Percentiles rank a stretch among this genome's conserved stretches.
Evolutionary conservation across 2,888 invertebrate species (phyloP).

Genomic region (Pristionchus mayeri): DNA sequence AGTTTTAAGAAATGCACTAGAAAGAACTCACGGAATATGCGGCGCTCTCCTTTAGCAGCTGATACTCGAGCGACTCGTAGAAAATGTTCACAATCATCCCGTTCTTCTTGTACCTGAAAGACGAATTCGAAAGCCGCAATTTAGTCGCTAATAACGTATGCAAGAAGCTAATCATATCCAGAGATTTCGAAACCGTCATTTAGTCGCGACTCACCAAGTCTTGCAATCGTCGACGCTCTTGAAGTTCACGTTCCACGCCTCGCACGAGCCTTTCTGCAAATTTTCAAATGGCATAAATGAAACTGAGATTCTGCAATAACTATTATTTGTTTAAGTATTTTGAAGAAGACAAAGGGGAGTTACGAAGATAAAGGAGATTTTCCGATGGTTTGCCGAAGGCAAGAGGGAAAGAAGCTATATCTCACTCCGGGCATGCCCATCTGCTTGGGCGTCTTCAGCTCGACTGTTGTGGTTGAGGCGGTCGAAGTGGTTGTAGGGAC

Average conservation of each 20-base stretch:
- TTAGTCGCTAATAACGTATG: background rate
- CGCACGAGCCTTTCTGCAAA: constrained; percentile 41
- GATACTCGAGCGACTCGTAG: constrained; percentile 42
- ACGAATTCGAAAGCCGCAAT: too few relatives aligned
- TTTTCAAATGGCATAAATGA: background rate
- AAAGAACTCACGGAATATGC: background rate
- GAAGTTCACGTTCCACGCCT: constrained; percentile 42
- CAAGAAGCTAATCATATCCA: too few relatives aligned
- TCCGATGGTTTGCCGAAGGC: background rate
- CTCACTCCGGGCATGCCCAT: constrained; percentile 31
- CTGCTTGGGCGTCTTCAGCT: background rate
- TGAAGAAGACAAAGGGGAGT: too few relatives aligned
- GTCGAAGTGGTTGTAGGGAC: background rate
- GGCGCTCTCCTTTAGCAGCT: constrained; percentile 25
- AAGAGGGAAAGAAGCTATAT: background rate
- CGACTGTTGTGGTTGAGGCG: background rate
- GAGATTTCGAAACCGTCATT: background rate
- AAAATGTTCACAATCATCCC: constrained; percentile 48
- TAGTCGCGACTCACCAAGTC: background rate
- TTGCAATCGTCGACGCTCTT: constrained; percentile 39
- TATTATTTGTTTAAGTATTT: background rate
- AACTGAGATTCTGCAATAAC: too few relatives aligned
- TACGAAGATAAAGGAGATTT: too few relatives aligned
- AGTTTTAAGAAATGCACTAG: background rate
- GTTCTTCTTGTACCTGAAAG: constrained; percentile 43